A percentile compares a stretch with the other conserved stretches of the same genome.
Conservation (phyloP, 2,888 invertebrate species). For the Gasteruption jaculator region DNA sequence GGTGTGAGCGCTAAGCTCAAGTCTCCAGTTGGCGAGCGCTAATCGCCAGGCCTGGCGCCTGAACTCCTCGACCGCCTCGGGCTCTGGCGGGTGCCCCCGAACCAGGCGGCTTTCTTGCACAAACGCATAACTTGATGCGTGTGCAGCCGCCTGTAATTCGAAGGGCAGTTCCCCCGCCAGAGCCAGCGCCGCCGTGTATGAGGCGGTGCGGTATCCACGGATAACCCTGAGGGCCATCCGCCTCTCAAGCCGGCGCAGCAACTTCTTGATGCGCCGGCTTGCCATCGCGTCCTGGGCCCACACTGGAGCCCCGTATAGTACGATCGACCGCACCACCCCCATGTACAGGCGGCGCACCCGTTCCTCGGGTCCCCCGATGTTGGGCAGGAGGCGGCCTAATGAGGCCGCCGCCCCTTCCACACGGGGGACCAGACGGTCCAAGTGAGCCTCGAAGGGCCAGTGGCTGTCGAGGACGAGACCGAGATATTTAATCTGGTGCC, state of each 20-base stretch:
- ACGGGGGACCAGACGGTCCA: not conserved
- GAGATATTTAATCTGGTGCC: not conserved
- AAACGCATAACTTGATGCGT: not conserved
- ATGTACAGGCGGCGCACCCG: not conserved
- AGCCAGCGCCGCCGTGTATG: too few relatives aligned
- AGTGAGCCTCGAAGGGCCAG: not conserved
- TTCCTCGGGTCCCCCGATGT: not conserved
- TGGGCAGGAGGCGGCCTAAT: not conserved
- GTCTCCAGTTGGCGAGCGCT: not conserved
- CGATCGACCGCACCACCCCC: constrained; percentile 2
- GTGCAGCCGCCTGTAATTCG: not conserved
- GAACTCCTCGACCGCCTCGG: not conserved
- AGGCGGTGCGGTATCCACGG: not conserved
- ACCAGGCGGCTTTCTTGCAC: not conserved
- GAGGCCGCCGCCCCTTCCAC: not conserved
- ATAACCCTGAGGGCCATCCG: constrained; percentile 1
- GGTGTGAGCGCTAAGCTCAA: not conserved
- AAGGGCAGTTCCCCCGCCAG: not conserved
- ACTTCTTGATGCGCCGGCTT: not conserved
- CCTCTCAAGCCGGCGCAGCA: not conserved
- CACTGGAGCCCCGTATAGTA: not conserved
- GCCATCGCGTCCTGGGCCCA: not conserved
- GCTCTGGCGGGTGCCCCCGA: not conserved
- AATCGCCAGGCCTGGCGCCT: not conserved
- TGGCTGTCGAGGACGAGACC: constrained; percentile 1